Evolutionary conservation across 1,140 invertebrate genomes (phyloP).

Genomic region (Galendromus occidentalis): DNA sequence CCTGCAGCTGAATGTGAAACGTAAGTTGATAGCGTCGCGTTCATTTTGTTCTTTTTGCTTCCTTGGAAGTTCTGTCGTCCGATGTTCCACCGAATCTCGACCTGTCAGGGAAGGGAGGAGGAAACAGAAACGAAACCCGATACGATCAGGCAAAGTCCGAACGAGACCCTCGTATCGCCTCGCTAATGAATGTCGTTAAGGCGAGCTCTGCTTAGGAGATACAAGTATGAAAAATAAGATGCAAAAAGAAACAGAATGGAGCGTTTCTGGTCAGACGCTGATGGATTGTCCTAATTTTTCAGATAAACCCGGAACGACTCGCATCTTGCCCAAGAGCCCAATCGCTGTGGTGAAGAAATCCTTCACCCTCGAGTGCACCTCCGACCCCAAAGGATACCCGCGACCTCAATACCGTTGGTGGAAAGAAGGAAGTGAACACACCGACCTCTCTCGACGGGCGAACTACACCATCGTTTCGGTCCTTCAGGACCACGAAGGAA

Average conservation of each 20-base stretch:
- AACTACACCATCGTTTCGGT: constrained; percentile 65
- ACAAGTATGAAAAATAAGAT: no score
- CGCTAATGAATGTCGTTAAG: neutral
- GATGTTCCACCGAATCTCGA: no score
- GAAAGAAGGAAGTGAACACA: constrained; percentile 41
- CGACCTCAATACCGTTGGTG: constrained; percentile 67
- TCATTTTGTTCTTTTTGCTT: no score
- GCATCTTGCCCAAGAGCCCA: constrained; percentile 58
- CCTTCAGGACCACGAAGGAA: constrained; percentile 58
- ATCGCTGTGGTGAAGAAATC: constrained; percentile 59
- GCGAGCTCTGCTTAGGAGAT: neutral
- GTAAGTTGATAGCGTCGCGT: constrained; percentile 15
- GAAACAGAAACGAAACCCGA: no score
- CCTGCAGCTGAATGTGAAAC: constrained; percentile 57
- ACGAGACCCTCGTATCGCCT: neutral
- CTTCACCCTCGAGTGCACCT: constrained; percentile 62
- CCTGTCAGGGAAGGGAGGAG: no score
- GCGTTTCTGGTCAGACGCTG: neutral
- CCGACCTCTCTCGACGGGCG: constrained; percentile 43
- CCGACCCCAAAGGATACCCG: constrained; percentile 68
- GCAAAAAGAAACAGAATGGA: neutral
- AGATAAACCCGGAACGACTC: constrained; percentile 57
- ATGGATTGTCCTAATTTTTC: constrained; percentile 12
- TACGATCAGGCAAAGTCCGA: neutral
- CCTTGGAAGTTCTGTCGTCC: no score